These are phyloP conservation scores for Neopipo cinnamomea DNA, from an alignment of 2,113 vertebrate genomes.

Conservation along the genomic window DNA sequence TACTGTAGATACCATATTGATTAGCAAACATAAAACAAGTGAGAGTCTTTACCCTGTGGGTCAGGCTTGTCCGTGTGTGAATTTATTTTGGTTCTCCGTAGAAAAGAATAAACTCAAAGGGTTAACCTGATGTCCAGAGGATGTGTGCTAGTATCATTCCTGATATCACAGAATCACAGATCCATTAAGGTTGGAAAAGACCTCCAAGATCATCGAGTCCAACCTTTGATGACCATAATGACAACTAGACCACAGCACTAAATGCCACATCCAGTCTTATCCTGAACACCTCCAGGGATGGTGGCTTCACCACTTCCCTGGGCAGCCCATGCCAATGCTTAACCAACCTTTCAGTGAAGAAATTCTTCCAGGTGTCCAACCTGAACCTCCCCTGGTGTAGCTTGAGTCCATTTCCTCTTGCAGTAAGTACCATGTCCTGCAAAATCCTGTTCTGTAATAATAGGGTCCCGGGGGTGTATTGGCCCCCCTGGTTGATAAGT, in stretches of 20 bases:
- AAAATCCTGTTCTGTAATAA: background rate
- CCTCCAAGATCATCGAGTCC: too few species aligned
- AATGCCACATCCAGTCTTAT: background rate
- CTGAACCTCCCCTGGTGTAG: background rate
- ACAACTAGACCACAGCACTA: background rate
- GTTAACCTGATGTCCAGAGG: background rate
- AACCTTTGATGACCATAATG: background rate
- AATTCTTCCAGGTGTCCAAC: background rate
- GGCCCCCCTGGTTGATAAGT: background rate
- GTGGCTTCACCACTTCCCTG: background rate
- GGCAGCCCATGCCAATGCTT: background rate
- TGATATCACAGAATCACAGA: too few species aligned
- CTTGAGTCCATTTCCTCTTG: background rate
- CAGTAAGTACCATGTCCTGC: background rate
- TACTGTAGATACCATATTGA: background rate
- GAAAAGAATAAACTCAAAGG: background rate
- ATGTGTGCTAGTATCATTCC: background rate
- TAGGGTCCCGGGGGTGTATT: background rate
- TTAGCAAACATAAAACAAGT: background rate
- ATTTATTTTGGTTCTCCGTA: background rate
- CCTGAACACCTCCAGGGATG: background rate
- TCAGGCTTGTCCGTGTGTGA: background rate
- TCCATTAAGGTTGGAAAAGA: background rate
- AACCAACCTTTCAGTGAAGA: background rate
- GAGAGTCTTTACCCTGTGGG: background rate